phyloP scores from a whole-genome alignment of 2,888 invertebrate genomes.

The Cylloceria caligata region DNA sequence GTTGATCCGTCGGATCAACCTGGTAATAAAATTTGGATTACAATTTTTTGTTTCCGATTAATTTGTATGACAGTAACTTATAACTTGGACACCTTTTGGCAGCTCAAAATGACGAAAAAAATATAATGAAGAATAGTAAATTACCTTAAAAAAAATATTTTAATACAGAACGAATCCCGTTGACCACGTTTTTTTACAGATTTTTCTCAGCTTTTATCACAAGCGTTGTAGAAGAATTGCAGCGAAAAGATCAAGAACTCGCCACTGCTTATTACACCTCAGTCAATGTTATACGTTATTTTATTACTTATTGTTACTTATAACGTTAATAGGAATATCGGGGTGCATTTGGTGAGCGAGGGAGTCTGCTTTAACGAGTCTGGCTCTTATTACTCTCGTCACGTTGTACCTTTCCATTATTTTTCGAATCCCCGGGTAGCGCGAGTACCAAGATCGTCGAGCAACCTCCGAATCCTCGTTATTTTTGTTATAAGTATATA shows the following conservation, averaged over 20 bases:
- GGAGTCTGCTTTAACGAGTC: conserved; percentile 9
- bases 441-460: not conserved
- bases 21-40: no score
- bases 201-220: conserved; percentile 11
- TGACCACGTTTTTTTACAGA: conserved; percentile 15
- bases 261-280: no score
- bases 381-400: conserved; percentile 28
- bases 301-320: conserved; percentile 46
- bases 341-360: conserved; percentile 12
- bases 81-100: no score
- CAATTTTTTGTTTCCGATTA: no score
- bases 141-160: not conserved
- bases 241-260: not conserved
- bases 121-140: conserved; percentile 1
- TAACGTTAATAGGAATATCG: conserved; percentile 22
- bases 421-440: conserved; percentile 15
- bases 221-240: not conserved
- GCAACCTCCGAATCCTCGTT: not conserved
- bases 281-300: conserved; percentile 20
- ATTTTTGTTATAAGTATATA: not conserved
- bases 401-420: conserved; percentile 47
- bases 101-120: not conserved
- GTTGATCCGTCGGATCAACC: no score
- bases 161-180: not conserved
- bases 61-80: no score